phyloP scores from a whole-genome alignment of 1,140 invertebrate species.

The Leptopilina boulardi region DNA sequence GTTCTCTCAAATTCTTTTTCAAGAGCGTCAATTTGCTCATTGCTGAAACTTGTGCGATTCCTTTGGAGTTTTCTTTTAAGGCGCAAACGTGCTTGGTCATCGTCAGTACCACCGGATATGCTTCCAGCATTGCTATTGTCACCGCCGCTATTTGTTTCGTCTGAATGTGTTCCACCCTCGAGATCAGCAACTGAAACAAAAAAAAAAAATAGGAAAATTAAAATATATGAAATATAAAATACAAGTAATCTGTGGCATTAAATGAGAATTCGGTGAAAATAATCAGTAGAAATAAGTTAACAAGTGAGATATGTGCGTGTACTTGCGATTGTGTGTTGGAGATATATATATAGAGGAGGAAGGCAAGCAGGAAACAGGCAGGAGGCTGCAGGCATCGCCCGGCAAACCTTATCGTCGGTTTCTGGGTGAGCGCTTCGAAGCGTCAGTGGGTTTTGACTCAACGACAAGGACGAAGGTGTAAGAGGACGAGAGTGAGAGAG shows the following conservation, averaged over 20 bases:
- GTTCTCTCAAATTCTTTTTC: slow-evolving; percentile 97
- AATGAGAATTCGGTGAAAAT: slow-evolving; percentile 40
- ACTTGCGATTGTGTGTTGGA: slow-evolving; percentile 50
- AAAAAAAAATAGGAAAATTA: slow-evolving; percentile 31
- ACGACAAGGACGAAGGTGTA: slow-evolving; percentile 46
- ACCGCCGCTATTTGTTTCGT: slow-evolving; percentile 86
- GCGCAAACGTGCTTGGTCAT: slow-evolving; percentile 90
- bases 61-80: slow-evolving; percentile 98
- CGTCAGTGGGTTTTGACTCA: slow-evolving; percentile 70
- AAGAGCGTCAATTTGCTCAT: slow-evolving; percentile 98
- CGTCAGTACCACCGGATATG: slow-evolving; percentile 81
- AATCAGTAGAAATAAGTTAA: slow-evolving; percentile 28
- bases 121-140: slow-evolving; percentile 89
- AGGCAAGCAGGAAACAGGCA: slow-evolving; percentile 53
- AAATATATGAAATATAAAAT: neutral
- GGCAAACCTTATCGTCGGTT: slow-evolving; percentile 75
- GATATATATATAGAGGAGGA: no score
- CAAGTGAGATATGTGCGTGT: slow-evolving; percentile 40
- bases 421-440: slow-evolving; percentile 74
- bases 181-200: slow-evolving; percentile 71
- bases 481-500: slow-evolving; percentile 38
- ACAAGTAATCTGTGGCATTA: slow-evolving; percentile 34
- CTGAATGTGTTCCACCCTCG: slow-evolving; percentile 82
- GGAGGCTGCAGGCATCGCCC: slow-evolving; percentile 66
- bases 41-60: slow-evolving; percentile 98